Conservation (phyloP, 2,113 vertebrate species). For the Cyprinodon tularosa region DNA sequence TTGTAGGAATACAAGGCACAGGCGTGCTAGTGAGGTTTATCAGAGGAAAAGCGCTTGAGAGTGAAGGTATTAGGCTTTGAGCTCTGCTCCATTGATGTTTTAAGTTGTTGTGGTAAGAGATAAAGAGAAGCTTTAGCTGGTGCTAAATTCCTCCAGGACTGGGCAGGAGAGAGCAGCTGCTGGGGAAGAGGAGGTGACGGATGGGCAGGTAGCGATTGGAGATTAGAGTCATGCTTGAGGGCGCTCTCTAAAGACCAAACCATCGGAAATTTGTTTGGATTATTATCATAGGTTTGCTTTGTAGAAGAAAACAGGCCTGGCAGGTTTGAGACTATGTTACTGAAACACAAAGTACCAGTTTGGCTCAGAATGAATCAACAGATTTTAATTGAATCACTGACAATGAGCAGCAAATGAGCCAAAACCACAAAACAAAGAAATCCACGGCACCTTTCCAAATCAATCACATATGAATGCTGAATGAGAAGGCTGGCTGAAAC, state of each 20-base stretch:
- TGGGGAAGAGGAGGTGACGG: conserved; percentile 29
- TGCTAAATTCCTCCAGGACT: conserved; percentile 43
- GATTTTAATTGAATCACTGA: conserved; percentile 22
- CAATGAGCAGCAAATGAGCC: conserved; percentile 3
- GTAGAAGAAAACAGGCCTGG: conserved; percentile 9
- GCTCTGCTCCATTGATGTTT: conserved; percentile 68
- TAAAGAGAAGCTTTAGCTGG: conserved; percentile 43
- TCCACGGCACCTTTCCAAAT: neutral
- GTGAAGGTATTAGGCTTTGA: conserved; percentile 62
- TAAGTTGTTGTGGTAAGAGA: conserved; percentile 63
- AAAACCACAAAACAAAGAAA: neutral
- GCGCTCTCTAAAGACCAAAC: conserved; percentile 37
- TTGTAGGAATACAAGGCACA: conserved; percentile 49
- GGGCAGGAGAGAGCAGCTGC: conserved; percentile 36
- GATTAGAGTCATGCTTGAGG: conserved; percentile 32
- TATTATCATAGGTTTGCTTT: conserved; percentile 19
- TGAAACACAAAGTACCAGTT: conserved; percentile 10
- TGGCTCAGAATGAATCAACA: conserved; percentile 34
- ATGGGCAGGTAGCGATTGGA: conserved; percentile 36
- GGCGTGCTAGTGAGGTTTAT: conserved; percentile 46
- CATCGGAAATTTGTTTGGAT: conserved; percentile 18
- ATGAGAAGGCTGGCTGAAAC: neutral
- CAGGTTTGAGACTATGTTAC: neutral
- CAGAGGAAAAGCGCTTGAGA: conserved; percentile 54
- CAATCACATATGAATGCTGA: neutral